A percentile compares a stretch with the other conserved stretches of the same genome.
Conservation (phyloP, 2,113 vertebrate species). For the Bettongia penicillata region DNA sequence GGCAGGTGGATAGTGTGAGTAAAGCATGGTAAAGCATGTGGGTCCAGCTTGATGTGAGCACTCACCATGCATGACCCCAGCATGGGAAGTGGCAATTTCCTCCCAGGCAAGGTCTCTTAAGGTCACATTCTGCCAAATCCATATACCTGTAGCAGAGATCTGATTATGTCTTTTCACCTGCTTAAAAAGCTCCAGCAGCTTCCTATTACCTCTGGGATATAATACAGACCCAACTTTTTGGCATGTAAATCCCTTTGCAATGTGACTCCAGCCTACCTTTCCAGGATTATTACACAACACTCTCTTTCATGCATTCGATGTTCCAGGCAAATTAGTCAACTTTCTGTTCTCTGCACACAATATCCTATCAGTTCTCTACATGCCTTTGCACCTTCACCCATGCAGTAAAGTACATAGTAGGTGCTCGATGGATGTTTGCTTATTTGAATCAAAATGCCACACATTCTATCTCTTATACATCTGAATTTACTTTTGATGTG, state of each 20-base stretch:
- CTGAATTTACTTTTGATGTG: not conserved
- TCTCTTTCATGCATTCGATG: not conserved
- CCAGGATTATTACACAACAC: not conserved
- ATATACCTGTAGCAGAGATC: not conserved
- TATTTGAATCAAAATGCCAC: not conserved
- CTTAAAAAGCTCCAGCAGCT: too few species aligned
- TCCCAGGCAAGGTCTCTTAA: not conserved
- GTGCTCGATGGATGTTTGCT: not conserved
- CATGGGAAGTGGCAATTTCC: not conserved
- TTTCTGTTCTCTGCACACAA: not conserved
- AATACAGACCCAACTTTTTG: too few species aligned
- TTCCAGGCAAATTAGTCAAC: not conserved
- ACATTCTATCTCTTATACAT: not conserved
- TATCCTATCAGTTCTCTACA: not conserved
- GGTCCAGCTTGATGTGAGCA: not conserved
- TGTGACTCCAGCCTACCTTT: not conserved
- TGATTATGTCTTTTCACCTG: too few species aligned
- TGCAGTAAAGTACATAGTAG: not conserved
- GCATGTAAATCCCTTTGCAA: not conserved
- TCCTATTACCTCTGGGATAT: too few species aligned
- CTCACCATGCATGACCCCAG: not conserved
- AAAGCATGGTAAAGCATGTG: not conserved
- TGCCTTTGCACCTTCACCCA: not conserved
- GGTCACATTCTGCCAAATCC: not conserved
- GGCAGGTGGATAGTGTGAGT: too few species aligned